A percentile compares a stretch with the other conserved stretches of the same genome.
Evolutionary conservation across 2,113 vertebrate genomes (phyloP).

Genomic region (Paracanthobrama guichenoti): DNA sequence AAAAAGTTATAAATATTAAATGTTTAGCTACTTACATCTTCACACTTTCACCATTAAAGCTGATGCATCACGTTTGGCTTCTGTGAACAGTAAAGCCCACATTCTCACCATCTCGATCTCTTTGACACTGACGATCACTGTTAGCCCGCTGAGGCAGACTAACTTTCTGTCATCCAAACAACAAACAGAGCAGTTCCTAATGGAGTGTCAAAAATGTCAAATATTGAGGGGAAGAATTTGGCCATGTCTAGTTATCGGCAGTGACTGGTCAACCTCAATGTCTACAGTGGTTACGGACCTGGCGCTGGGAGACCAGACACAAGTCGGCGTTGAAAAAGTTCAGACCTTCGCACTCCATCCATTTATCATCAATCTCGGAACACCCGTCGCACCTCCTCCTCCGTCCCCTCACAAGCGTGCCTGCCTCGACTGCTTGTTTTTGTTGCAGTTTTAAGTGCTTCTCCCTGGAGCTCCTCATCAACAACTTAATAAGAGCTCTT

Average conservation of each 20-base stretch:
- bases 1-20: not conserved
- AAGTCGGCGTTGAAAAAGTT: conserved; percentile 34
- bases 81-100: not conserved
- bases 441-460: conserved; percentile 82
- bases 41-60: not conserved
- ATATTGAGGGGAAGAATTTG: not conserved
- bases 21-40: not conserved
- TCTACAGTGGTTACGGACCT: not conserved
- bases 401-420: conserved; percentile 42
- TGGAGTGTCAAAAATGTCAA: not conserved
- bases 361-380: not conserved
- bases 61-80: not conserved
- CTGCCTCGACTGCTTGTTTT: conserved; percentile 80
- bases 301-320: not conserved
- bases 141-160: not conserved
- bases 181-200: not conserved
- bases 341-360: conserved; percentile 32
- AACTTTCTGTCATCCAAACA: not conserved
- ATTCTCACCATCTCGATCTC: not conserved
- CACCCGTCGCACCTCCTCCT: conserved; percentile 20
- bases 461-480: conserved; percentile 92
- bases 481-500: conserved; percentile 87
- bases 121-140: not conserved
- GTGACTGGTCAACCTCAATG: not conserved
- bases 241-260: not conserved